Percentiles rank a stretch among this genome's conserved stretches.
These are phyloP conservation scores for Pseudomyrmex sp. DNA, from an alignment of 1,140 invertebrate genomes.

Conservation along the genomic window DNA sequence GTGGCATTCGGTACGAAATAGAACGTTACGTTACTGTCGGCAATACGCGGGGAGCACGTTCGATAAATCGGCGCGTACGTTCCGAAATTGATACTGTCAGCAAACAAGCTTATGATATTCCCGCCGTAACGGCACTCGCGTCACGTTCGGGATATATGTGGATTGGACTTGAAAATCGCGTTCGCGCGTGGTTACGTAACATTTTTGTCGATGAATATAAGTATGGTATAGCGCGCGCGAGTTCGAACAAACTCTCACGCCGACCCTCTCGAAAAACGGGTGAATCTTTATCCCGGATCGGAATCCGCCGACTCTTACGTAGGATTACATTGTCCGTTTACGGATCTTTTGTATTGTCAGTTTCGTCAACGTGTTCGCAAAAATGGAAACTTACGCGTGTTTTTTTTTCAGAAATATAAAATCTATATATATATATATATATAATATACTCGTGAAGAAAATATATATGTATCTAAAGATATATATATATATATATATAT, in stretches of 20 bases:
- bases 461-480: background rate
- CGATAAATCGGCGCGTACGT: slow-evolving; percentile 75
- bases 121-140: slow-evolving; percentile 62
- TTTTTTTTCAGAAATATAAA: slow-evolving; percentile 3
- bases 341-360: slow-evolving; percentile 36
- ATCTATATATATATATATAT: slow-evolving; percentile 1
- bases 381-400: slow-evolving; percentile 11
- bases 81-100: slow-evolving; percentile 80
- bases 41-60: slow-evolving; percentile 70
- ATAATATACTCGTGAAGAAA: too few species aligned
- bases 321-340: slow-evolving; percentile 35
- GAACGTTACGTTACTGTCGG: slow-evolving; percentile 59
- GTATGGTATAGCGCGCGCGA: too few species aligned
- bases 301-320: slow-evolving; percentile 4
- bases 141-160: slow-evolving; percentile 75
- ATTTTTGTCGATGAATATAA: slow-evolving; percentile 43
- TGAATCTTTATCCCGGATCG: background rate
- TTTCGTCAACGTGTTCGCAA: slow-evolving; percentile 20
- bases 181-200: slow-evolving; percentile 33
- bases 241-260: background rate
- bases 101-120: slow-evolving; percentile 77
- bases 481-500: slow-evolving; percentile 16
- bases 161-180: slow-evolving; percentile 61
- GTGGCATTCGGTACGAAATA: slow-evolving; percentile 58
- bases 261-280: background rate